Evolutionary conservation across 1,140 invertebrate genomes (phyloP), one percentile per base, ranked within the genome.

Genomic region (Platyscapa corneri): DNA sequence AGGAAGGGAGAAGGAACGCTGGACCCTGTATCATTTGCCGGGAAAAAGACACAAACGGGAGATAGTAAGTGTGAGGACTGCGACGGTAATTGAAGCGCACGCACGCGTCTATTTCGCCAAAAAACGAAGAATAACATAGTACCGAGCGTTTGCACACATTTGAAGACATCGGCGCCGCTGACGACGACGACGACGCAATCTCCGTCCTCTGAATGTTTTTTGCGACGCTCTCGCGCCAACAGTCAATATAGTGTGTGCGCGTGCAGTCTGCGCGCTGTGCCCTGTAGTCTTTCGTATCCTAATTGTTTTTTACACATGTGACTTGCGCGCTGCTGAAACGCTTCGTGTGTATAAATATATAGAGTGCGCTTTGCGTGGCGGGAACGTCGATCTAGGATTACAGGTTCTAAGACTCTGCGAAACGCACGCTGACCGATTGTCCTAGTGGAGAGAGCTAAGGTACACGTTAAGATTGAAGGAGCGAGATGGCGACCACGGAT

Each of bases 401-500:
- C 74, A 12, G 30, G 18, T 27, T 32, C 49, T 32, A n/a, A 37
- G 76, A 27, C 18, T 14, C 6, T 42, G 42, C 23, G 53, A 42
- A 12, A n/a, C 10, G 7, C 42, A 20, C 32, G 56, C 16, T 53
- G 49, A 18, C 49, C 2, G 14, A 14, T 60, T 60, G 23, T 23
- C 20, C 56, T 27, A 27, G 23, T 2, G 18, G n/a, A 16, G 56
- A 60, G 49, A 53, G 10, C 18, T 18, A 14, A 10, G 16, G 49
- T 53, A 53, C 49, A 14, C 8, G 46, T 42, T 6, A 8, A 76
- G 46, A 53, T 3, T 12, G 46, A 12, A 6, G 20, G 67, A 27
- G 23, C 39, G 34, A 56, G 30, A 86, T 86, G 85, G 76, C 76
- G 81, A 79, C 81, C 14, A 83, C 53, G 60, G 85, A 86, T 30